phyloP scores from a whole-genome alignment of 2,888 invertebrate genomes.

The Dorcus hopei region DNA sequence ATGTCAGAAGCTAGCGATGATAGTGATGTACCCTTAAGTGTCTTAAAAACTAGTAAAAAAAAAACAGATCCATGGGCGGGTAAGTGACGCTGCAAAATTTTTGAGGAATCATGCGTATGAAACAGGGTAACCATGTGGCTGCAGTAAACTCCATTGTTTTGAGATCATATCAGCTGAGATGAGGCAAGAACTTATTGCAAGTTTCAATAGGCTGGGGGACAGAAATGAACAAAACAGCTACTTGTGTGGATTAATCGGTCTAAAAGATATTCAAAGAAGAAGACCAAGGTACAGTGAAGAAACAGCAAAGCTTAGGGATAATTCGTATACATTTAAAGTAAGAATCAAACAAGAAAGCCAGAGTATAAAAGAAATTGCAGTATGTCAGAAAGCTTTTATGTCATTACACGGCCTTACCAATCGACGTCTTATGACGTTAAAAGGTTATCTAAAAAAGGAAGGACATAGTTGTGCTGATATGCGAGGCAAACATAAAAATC shows the following conservation, averaged over 20 bases:
- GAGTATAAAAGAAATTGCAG: conserved; percentile 6
- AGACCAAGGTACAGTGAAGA: not conserved
- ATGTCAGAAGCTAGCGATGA: not conserved
- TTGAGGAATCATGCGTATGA: not conserved
- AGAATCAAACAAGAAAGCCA: not conserved
- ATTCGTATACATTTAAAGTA: not conserved
- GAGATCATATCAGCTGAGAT: not conserved
- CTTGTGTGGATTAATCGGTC: not conserved
- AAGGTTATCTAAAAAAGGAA: conserved; percentile 6
- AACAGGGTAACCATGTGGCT: not conserved
- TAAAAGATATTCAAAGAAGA: not conserved
- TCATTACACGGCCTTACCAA: conserved; percentile 14
- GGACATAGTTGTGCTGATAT: conserved; percentile 6
- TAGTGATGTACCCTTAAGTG: not conserved
- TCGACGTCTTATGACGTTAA: conserved; percentile 4
- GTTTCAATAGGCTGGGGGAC: not conserved
- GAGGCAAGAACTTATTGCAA: not conserved
- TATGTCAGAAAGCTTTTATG: conserved; percentile 16
- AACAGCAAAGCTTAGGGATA: not conserved
- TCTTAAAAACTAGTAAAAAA: not conserved
- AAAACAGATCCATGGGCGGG: not conserved
- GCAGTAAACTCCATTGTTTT: not conserved
- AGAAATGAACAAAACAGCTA: not conserved
- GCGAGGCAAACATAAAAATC: conserved; percentile 7
- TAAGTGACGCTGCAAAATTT: not conserved